phyloP scores from a whole-genome alignment of 2,888 invertebrate genomes.

The Spisula subtruncata region DNA sequence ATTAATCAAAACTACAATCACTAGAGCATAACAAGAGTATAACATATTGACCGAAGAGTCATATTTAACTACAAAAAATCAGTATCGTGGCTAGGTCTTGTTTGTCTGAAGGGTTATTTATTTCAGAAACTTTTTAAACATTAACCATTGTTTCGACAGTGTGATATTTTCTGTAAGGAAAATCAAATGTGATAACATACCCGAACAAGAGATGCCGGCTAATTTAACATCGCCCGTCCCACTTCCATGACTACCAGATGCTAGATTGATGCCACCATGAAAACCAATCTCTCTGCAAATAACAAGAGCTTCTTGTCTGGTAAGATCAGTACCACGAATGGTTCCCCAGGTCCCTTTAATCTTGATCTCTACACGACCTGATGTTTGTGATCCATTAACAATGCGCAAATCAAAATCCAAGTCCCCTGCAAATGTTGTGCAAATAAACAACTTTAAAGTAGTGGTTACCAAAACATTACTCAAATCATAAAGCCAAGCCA shows the following conservation, averaged over 20 bases:
- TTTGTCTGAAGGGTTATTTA: too few species aligned
- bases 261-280: slow-evolving; percentile 68
- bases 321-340: slow-evolving; percentile 92
- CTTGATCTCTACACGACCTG: slow-evolving; percentile 75
- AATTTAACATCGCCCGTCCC: slow-evolving; percentile 56
- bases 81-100: too few species aligned
- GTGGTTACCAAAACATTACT: too few species aligned
- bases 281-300: slow-evolving; percentile 92
- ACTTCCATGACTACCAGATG: slow-evolving; percentile 54
- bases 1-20: too few species aligned
- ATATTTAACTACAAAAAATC: too few species aligned
- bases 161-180: too few species aligned
- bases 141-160: too few species aligned
- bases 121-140: too few species aligned
- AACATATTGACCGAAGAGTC: too few species aligned
- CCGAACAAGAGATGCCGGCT: slow-evolving; percentile 57
- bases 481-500: too few species aligned
- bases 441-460: neutral
- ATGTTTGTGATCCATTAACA: slow-evolving; percentile 63
- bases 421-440: slow-evolving; percentile 43
- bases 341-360: slow-evolving; percentile 90
- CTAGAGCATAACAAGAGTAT: too few species aligned
- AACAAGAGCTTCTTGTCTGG: slow-evolving; percentile 90
- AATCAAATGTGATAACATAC: slow-evolving; percentile 33
- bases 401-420: slow-evolving; percentile 65